Base-by-base conservation (phyloP, 2,797 vertebrate species). In the Merluccius polli region DNA sequence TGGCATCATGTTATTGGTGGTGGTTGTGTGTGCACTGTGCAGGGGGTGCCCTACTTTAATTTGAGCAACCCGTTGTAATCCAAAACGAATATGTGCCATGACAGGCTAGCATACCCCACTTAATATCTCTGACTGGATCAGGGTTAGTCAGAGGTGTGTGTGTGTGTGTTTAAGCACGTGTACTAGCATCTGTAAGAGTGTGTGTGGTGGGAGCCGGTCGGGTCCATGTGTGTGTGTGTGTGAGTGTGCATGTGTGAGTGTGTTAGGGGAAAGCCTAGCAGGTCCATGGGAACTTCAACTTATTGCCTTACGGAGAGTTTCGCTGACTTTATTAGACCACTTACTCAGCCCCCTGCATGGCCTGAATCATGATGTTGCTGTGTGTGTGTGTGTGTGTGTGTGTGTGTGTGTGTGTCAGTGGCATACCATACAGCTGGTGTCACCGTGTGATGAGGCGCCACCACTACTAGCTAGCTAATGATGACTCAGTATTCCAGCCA, bases 401-500 rank as follows among this genome's bases (percentile, higher is more conserved):
- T 35, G 30, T 33, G 73, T 76, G 32, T 75, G 75, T 81, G 72
- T 78, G 73, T 83, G 73, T 52, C 75, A 82, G 73, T 81, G 79
- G 73, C 85, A 90, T 87, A 79, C 15, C 70, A 71, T 52, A 77
- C 52, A 68, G 41, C 30, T 85, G 79, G 70, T 79, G 79, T 87
- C 83, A 89, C 80, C 83, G 75, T 73, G 83, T 79, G 77, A 74
- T 69, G 72, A 74, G 76, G 88, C 87, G 87, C 85, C 85, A 80
- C 77, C 30, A 65, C 72, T 67, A 73, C 70, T 79, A 80, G 75
- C 73, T 35, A 74, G 75, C 73, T 35, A 74, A 15, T 67, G 78
- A 75, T 89, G 82, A 89, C 77, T 91, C 88, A 90, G 84, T 82
- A 27, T 59, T 75, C 75, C 52, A 78, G 77, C 75, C 75, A 77